phyloP scores from a whole-genome alignment of 2,113 vertebrate species.

The Actenoides lindsayi region DNA sequence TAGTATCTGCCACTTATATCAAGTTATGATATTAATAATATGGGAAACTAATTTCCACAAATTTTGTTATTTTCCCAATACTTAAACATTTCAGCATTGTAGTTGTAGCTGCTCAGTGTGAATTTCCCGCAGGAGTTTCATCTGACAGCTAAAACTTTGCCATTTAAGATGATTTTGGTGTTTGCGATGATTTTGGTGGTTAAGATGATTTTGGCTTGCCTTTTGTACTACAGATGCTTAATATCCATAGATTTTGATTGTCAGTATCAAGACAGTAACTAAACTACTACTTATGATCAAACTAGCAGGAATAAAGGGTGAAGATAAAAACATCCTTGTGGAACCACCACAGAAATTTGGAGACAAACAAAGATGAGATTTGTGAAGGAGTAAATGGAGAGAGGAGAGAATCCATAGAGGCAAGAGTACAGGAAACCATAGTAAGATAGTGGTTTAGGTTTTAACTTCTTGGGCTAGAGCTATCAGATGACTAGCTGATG shows the following conservation, averaged over 20 bases:
- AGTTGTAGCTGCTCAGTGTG: neutral
- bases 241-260: neutral
- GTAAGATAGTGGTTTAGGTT: neutral
- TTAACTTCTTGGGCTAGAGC: neutral
- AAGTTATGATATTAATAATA: neutral
- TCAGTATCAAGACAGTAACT: neutral
- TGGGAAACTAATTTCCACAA: neutral
- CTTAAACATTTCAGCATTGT: neutral
- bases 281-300: neutral
- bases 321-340: neutral
- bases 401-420: neutral
- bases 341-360: neutral
- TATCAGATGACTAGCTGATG: neutral
- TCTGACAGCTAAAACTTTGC: neutral
- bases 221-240: neutral
- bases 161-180: neutral
- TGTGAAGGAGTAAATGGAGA: neutral
- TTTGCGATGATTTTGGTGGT: neutral
- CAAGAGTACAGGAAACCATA: neutral
- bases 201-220: neutral
- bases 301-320: neutral
- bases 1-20: neutral
- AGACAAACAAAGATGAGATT: neutral
- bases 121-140: neutral
- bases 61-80: neutral